These are phyloP conservation scores for Pitangus sulphuratus DNA, from an alignment of 2,797 vertebrate species.

Conservation along the genomic window DNA sequence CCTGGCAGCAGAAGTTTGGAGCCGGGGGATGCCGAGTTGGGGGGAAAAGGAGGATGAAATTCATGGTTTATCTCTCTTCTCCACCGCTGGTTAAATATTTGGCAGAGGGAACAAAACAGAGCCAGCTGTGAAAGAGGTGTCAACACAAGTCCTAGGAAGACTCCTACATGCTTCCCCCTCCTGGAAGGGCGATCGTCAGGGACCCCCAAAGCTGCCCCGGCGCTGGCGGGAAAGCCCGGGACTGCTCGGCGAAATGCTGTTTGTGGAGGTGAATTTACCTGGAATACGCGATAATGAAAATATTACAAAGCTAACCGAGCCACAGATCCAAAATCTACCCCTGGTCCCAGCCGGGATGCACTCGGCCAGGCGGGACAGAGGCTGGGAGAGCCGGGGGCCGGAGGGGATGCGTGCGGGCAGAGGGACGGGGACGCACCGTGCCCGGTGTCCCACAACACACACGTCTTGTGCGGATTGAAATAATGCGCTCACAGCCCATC, in stretches of 20 bases:
- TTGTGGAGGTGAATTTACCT: not conserved
- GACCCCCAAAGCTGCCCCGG: not conserved
- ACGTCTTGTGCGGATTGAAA: accelerated
- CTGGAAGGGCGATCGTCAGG: not conserved
- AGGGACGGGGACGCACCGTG: not conserved
- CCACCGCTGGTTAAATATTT: not conserved
- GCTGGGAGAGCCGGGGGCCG: not conserved
- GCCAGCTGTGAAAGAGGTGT: not conserved
- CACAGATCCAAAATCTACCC: accelerated
- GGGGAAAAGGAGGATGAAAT: accelerated
- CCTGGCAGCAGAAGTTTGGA: not conserved
- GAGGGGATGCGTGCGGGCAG: not conserved
- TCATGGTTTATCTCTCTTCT: not conserved
- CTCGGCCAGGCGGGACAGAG: not conserved
- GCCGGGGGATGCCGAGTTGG: not conserved
- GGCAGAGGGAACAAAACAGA: not conserved
- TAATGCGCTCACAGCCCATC: not conserved
- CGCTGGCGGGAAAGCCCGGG: too few species aligned
- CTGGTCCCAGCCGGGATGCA: not conserved
- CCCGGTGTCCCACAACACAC: not conserved
- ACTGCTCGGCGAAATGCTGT: not conserved
- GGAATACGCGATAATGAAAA: accelerated
- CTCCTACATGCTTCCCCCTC: accelerated
- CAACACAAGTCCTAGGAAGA: not conserved
- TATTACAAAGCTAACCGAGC: not conserved